phyloP scores from a whole-genome alignment of 2,113 vertebrate genomes.

The Thalassoma bifasciatum region DNA sequence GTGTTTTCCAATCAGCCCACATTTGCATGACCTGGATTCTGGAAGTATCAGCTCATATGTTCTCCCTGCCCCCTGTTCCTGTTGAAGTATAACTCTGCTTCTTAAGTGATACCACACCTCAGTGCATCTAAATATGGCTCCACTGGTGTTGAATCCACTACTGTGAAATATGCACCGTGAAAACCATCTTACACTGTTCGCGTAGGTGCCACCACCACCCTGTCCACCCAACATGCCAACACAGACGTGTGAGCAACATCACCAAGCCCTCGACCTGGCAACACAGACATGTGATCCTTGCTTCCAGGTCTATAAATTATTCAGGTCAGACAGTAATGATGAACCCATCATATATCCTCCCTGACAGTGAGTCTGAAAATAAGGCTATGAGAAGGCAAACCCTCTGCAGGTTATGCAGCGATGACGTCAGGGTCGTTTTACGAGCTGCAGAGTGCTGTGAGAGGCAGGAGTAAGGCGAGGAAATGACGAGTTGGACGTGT shows the following conservation, averaged over 20 bases:
- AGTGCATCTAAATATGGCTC: slow-evolving; percentile 62
- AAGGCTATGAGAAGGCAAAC: slow-evolving; percentile 1
- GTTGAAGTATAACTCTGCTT: slow-evolving; percentile 9
- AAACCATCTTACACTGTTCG: slow-evolving; percentile 67
- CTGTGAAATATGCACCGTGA: slow-evolving; percentile 83
- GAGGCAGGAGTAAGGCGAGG: not conserved
- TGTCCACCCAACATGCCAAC: slow-evolving; percentile 67
- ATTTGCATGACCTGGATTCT: not conserved
- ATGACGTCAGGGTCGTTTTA: not conserved
- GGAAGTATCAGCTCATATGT: slow-evolving; percentile 3
- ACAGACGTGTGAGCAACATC: slow-evolving; percentile 59
- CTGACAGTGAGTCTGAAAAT: not conserved
- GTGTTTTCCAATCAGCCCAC: not conserved
- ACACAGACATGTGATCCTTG: slow-evolving; percentile 74
- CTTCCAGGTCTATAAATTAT: slow-evolving; percentile 65
- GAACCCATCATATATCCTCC: slow-evolving; percentile 20
- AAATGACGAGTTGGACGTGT: not conserved
- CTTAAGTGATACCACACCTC: slow-evolving; percentile 38
- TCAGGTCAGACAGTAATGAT: slow-evolving; percentile 46
- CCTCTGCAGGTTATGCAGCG: not conserved
- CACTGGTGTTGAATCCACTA: slow-evolving; percentile 61
- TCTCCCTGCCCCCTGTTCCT: not conserved
- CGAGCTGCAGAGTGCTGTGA: not conserved
- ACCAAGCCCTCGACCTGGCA: slow-evolving; percentile 66
- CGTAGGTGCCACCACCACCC: slow-evolving; percentile 52